Evolutionary conservation across 2,113 vertebrate genomes (phyloP), one percentile per base, ranked within the genome.

Genomic region (Clarias magur): DNA sequence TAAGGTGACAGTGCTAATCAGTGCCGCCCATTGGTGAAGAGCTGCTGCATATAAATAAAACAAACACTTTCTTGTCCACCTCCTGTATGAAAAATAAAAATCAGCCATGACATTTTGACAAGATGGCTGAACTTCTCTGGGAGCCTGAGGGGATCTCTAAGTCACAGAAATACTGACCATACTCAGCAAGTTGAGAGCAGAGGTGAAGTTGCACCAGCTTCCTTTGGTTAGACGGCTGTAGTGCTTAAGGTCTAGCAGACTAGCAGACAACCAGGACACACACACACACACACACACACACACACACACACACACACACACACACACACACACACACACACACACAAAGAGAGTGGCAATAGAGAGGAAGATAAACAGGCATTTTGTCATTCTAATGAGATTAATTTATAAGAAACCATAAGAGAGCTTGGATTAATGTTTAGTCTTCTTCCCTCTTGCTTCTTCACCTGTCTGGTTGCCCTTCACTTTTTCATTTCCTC

Each of bases 241-340:
- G 65, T 38, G 38, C 42, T 70, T 62, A 38, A 23, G 80, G 60
- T 63, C 81, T 68, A 12, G 63, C 42, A 72, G 30, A 72, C 42
- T 80, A 54, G 63, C 81, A 76, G 88, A 42, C 85, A 86, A 83
- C 82, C 42, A 42, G 85, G 85, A 84, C 73, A 34, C 7, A 81
- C 63, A 53, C 38, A 48, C 21, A 82, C 19, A 84, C 7, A 10
- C 15, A 62, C 19, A 63, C 11, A 72, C 8, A 59, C 17, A 60
- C 17, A 60, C 10, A 38, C 11, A 72, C 8, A 59, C 17, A 60
- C 17, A 60, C 10, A 38, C 11, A 72, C 8, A n/a, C n/a, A n/a
- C n/a, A n/a, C n/a, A n/a, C n/a, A n/a, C 21, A 75, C 8, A 16
- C 19, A 65, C 11, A 16, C 19, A 48, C 11, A 72, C 8, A 59